These are phyloP conservation scores for Dendrophyllia cribrosa DNA, from an alignment of 64 coral and sea anemone genomes.

Conservation along the genomic window DNA sequence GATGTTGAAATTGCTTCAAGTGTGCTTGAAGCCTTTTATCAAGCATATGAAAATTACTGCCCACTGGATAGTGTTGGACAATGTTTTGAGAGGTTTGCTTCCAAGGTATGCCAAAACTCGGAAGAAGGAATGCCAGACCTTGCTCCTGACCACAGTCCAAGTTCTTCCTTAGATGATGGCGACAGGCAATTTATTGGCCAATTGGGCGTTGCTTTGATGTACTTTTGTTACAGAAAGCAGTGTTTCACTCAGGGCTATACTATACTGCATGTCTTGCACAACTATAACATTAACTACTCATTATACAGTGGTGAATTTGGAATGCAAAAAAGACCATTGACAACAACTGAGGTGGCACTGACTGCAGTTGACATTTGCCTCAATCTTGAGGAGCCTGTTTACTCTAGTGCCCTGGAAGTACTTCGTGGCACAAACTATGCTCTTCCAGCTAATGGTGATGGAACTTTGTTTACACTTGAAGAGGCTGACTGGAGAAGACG, in stretches of 20 bases:
- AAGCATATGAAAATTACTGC: constrained; percentile 1
- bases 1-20: constrained; percentile 18
- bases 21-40: constrained; percentile 44
- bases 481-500: constrained; percentile 47
- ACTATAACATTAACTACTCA: constrained; percentile 61
- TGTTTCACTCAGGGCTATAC: constrained; percentile 35
- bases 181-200: constrained; percentile 61
- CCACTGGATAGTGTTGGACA: constrained; percentile 22
- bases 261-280: constrained; percentile 54
- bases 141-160: constrained; percentile 27
- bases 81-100: constrained; percentile 28
- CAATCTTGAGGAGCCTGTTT: constrained; percentile 15
- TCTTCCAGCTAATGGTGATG: neutral
- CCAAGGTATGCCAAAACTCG: neutral
- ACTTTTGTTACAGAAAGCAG: constrained; percentile 10
- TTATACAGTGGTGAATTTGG: constrained; percentile 52
- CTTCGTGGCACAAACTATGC: constrained; percentile 65
- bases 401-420: constrained; percentile 58
- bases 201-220: constrained; percentile 74
- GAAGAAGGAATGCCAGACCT: neutral
- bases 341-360: constrained; percentile 25
- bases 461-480: neutral
- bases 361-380: constrained; percentile 71
- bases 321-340: neutral
- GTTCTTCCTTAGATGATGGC: constrained; percentile 30